Conservation (phyloP, 2,888 invertebrate genomes). For the Mallateleia sp. region DNA sequence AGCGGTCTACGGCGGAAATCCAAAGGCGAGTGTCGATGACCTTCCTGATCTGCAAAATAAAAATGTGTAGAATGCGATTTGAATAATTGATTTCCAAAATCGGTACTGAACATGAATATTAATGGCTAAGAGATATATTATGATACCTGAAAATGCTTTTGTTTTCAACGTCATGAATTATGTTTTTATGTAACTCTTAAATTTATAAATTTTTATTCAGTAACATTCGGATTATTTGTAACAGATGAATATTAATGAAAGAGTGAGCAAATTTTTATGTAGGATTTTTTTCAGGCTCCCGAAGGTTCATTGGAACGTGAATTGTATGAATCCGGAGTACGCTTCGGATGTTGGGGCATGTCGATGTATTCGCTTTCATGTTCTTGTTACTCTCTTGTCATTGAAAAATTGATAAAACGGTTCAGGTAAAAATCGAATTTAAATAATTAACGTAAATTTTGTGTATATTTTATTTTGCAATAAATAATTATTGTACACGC, state of each 20-base stretch:
- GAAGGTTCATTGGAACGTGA: slow-evolving; percentile 92
- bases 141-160: slow-evolving; percentile 22
- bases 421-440: too few species aligned
- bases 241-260: slow-evolving; percentile 2
- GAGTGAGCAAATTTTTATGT: slow-evolving; percentile 11
- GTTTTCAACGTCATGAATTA: too few species aligned
- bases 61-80: slow-evolving; percentile 17
- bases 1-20: slow-evolving; percentile 96
- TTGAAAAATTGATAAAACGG: slow-evolving; percentile 95
- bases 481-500: too few species aligned
- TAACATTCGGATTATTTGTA: background rate
- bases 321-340: slow-evolving; percentile 97
- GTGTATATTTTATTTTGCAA: too few species aligned
- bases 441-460: too few species aligned
- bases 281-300: slow-evolving; percentile 91
- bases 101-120: slow-evolving; percentile 39
- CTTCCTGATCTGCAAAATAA: slow-evolving; percentile 30
- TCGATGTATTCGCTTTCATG: slow-evolving; percentile 98
- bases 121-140: background rate
- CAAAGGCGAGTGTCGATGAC: slow-evolving; percentile 91
- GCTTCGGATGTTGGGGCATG: slow-evolving; percentile 99
- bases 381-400: slow-evolving; percentile 96
- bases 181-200: too few species aligned
- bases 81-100: slow-evolving; percentile 45
- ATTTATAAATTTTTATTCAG: too few species aligned